These are phyloP conservation scores for Drosophila atripex DNA, from an alignment of 2,888 invertebrate genomes.

Conservation along the genomic window DNA sequence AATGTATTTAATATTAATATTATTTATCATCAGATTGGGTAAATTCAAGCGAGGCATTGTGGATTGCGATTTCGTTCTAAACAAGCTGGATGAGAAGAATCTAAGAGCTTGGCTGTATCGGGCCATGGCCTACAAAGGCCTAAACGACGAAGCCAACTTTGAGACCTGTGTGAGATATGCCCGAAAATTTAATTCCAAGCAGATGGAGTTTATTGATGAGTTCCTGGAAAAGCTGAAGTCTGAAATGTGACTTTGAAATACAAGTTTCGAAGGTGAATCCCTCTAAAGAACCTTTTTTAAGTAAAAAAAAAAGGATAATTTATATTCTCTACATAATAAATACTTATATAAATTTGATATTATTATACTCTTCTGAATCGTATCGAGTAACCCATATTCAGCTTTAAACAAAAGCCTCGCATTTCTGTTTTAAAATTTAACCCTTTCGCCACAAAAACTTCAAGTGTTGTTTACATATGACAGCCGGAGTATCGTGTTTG, in stretches of 20 bases:
- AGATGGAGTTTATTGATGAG: slow-evolving; percentile 86
- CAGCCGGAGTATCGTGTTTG: slow-evolving; percentile 67
- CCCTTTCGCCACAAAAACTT: slow-evolving; percentile 23
- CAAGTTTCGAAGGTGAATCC: background rate
- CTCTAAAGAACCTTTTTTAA: background rate
- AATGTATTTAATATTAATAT: background rate
- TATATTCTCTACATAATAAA: background rate
- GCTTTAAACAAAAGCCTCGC: slow-evolving; percentile 27
- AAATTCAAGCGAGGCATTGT: slow-evolving; percentile 87
- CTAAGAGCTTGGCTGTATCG: slow-evolving; percentile 90
- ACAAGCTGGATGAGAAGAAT: slow-evolving; percentile 88
- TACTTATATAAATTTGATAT: background rate
- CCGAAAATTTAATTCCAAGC: slow-evolving; percentile 87
- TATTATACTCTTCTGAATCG: slow-evolving; percentile 21
- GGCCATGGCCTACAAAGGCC: slow-evolving; percentile 88
- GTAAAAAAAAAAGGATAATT: background rate
- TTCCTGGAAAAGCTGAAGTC: slow-evolving; percentile 84
- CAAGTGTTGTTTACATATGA: slow-evolving; percentile 74
- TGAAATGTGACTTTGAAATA: background rate
- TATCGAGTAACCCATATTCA: slow-evolving; percentile 57
- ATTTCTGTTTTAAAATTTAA: slow-evolving; percentile 1
- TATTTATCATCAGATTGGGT: slow-evolving; percentile 69
- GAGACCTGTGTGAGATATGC: slow-evolving; percentile 86
- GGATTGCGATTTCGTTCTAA: slow-evolving; percentile 90
- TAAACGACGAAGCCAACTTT: slow-evolving; percentile 86